phyloP scores from a whole-genome alignment of 1,140 invertebrate genomes.

The Planococcus citri region DNA sequence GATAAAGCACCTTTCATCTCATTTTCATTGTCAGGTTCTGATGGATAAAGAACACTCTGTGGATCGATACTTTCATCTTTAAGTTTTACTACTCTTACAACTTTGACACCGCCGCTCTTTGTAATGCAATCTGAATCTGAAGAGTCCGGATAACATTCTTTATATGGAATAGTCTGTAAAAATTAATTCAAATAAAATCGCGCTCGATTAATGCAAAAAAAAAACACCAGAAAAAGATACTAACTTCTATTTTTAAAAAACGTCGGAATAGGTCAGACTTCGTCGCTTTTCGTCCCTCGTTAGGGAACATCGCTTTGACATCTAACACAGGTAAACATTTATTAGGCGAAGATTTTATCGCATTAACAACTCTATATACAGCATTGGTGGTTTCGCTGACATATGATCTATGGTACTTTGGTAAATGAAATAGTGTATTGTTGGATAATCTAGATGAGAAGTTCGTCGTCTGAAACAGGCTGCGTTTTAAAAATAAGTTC shows the following conservation, averaged over 20 bases:
- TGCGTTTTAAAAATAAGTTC: neutral
- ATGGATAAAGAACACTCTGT: conserved; percentile 27
- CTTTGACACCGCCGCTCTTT: conserved; percentile 38
- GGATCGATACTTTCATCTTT: conserved; percentile 30
- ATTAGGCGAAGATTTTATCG: neutral
- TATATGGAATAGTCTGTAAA: conserved; percentile 35
- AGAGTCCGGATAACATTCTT: conserved; percentile 46
- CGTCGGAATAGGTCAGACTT: conserved; percentile 8
- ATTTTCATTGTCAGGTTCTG: conserved; percentile 34
- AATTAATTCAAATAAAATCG: conserved; percentile 5
- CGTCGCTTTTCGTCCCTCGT: neutral
- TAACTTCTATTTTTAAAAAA: neutral
- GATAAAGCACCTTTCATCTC: neutral
- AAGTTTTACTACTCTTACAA: conserved; percentile 40
- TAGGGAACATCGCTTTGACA: neutral
- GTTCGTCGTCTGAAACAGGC: neutral
- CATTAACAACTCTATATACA: neutral
- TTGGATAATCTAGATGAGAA: neutral
- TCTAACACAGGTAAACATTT: neutral
- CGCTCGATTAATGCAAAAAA: too few relatives aligned
- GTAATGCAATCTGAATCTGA: conserved; percentile 39
- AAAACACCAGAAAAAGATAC: neutral
- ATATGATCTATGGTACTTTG: neutral
- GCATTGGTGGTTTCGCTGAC: neutral
- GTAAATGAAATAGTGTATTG: neutral